These are phyloP conservation scores for Phrynocephalus guinanensis DNA, from an alignment of 2,797 vertebrate species.

Conservation along the genomic window DNA sequence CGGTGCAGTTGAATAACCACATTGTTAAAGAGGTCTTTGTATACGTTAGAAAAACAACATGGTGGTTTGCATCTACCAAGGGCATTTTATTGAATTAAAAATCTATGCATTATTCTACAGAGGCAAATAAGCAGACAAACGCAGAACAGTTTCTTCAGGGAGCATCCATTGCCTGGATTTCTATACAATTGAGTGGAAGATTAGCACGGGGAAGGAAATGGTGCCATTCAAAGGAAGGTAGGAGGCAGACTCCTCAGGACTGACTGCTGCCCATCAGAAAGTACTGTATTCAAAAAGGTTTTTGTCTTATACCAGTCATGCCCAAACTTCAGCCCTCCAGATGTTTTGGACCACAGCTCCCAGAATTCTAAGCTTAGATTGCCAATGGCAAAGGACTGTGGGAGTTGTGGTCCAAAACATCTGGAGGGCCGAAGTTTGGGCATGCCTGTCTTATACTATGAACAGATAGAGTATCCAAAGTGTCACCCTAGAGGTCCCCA, in stretches of 20 bases:
- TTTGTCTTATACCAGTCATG: neutral
- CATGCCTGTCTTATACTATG: no score
- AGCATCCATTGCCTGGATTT: neutral
- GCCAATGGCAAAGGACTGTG: no score
- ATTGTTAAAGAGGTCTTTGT: constrained; percentile 25
- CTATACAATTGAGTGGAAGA: constrained; percentile 1
- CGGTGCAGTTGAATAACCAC: constrained; percentile 25
- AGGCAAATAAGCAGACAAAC: neutral
- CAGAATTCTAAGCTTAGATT: no score
- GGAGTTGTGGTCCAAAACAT: no score
- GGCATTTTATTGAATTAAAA: constrained; percentile 17
- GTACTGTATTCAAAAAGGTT: neutral
- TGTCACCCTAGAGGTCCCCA: neutral
- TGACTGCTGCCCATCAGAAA: neutral
- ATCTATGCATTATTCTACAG: neutral
- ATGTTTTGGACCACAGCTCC: no score
- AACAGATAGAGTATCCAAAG: neutral
- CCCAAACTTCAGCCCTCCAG: no score
- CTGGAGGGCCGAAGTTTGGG: no score
- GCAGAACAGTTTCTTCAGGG: neutral
- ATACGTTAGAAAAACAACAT: constrained; percentile 33
- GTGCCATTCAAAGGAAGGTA: neutral
- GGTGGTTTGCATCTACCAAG: neutral
- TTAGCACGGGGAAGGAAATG: neutral
- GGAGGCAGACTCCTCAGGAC: neutral